Base-by-base conservation (phyloP, 2,888 invertebrate genomes). In the Oxyteleia sp. region DNA sequence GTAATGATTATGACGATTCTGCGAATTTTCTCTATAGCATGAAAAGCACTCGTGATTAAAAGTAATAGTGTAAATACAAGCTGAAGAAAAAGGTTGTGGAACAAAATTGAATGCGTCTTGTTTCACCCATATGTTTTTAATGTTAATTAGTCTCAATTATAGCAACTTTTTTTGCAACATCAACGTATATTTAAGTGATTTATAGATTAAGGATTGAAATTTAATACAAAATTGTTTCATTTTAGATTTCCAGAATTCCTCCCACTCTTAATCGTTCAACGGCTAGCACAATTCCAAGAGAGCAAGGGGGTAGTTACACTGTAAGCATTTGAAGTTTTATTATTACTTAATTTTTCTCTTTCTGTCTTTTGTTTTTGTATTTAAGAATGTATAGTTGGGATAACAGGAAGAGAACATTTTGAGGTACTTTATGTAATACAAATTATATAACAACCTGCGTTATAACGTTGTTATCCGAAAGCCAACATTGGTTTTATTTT, bases 251-350 rank as follows among this genome's bases (percentile, higher is more conserved):
- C 90, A 91, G 88, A 91, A 93, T 92, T 92, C 93, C 93, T 93
- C 93, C 92, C 88, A 89, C 91, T 82, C 86, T 87, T 88, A 79
- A 92, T 88, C 89, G 90, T 87, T 88, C 88, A 89, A 93, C 91
- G 91, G 90, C 93, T 89, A 93, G 90, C 93, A 93, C 92, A 92
- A 93, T 93, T 93, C 91, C 92, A 88, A 88, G 91, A 91, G 92
- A 91, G 88, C 87, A 91, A 89, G 89, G 89, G 90, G 91, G 90
- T 79, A 89, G 90, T 86, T 85, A 87, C 83, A 90, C 89, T 87
- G 93, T 93, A 82, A 91, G 93, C 90, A 71, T 26, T 8, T 16
- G 18, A 29, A 66, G 18, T n/a, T n/a, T n/a, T n/a, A n/a, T n/a
- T n/a, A n/a, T n/a, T n/a, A n/a, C n/a, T n/a, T n/a, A 64, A 38